These are phyloP conservation scores for Cnemophilus loriae DNA, from an alignment of 2,113 vertebrate species.

Conservation along the genomic window DNA sequence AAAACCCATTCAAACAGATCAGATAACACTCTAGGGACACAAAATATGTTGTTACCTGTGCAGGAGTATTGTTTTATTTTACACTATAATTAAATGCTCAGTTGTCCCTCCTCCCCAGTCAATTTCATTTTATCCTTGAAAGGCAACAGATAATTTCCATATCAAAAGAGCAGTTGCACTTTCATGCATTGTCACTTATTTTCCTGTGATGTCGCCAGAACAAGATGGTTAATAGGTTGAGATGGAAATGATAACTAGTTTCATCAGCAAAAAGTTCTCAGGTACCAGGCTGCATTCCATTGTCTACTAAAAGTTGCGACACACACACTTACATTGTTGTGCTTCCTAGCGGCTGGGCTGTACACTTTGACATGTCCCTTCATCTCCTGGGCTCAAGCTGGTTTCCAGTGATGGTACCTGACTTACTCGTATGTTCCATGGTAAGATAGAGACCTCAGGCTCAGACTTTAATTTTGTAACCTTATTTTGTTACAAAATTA, in stretches of 20 bases:
- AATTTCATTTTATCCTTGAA: background rate
- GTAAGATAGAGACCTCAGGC: background rate
- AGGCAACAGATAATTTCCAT: background rate
- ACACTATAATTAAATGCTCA: background rate
- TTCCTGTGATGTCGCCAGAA: background rate
- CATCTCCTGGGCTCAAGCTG: background rate
- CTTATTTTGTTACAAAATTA: background rate
- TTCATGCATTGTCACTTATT: background rate
- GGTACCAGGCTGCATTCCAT: fast-evolving
- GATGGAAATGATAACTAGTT: background rate
- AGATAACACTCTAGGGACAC: background rate
- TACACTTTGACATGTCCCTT: background rate
- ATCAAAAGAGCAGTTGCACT: background rate
- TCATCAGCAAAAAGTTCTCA: background rate
- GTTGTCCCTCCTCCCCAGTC: background rate
- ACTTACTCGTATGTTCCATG: background rate
- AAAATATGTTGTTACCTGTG: background rate
- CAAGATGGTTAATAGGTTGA: background rate
- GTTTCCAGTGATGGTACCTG: background rate
- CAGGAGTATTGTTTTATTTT: background rate
- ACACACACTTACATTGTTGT: background rate
- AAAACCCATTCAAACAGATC: background rate
- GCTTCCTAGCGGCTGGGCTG: background rate
- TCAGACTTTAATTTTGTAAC: no score
- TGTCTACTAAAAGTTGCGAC: background rate